phyloP scores from a whole-genome alignment of 2,113 vertebrate species.

The Sclerurus mexicanus region DNA sequence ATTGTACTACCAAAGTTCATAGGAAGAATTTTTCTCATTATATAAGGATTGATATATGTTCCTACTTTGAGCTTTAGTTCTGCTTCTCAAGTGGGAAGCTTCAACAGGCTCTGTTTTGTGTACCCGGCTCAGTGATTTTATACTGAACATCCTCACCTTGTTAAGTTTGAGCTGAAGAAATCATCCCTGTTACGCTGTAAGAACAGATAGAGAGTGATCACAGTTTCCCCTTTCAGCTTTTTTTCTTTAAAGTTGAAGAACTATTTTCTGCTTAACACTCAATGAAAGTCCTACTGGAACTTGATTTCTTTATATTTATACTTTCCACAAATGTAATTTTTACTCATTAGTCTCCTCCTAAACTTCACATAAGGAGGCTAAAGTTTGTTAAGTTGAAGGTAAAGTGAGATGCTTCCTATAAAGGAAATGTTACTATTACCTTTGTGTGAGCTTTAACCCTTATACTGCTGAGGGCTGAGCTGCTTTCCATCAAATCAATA shows the following conservation, averaged over 20 bases:
- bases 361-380: neutral
- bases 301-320: neutral
- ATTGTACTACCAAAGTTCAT: neutral
- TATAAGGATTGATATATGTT: neutral
- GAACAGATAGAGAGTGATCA: neutral
- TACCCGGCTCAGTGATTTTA: neutral
- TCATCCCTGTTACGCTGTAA: rapidly evolving
- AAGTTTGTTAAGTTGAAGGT: neutral
- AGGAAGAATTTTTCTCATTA: neutral
- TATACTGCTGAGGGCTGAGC: neutral
- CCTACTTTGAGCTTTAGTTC: neutral
- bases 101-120: rapidly evolving
- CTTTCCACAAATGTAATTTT: neutral
- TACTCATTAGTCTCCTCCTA: neutral
- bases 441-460: neutral
- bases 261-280: neutral
- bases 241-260: neutral
- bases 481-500: neutral
- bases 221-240: rapidly evolving
- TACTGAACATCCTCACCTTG: rapidly evolving
- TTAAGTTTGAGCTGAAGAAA: neutral
- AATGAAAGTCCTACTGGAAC: neutral
- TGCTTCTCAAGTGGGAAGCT: neutral
- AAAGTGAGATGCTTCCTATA: neutral
- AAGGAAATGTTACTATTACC: neutral